Evolutionary conservation across 2,888 invertebrate species (phyloP), one percentile per base, ranked within the genome.

Genomic region (Apodemia hepburni): DNA sequence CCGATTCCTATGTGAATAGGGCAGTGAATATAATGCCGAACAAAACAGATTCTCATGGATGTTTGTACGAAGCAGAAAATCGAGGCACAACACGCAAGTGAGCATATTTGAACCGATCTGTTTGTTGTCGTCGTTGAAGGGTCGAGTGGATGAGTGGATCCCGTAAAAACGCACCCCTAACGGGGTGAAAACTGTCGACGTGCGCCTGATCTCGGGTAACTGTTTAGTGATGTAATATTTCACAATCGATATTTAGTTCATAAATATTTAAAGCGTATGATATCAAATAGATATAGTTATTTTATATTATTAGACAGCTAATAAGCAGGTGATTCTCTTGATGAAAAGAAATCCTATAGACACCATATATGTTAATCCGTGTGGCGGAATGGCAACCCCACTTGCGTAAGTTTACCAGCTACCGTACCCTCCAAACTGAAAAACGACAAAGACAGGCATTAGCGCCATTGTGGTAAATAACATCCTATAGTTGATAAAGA

Each of bases 161-260:
- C 76, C 79, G 77, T 81, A 81, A 85, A 85, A 85, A 82, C 77
- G 71, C 72, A 73, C 76, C 79, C 45, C 74, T 75, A 76, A 83
- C 82, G 79, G 84, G 81, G 81, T 81, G 82, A 81, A 82, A 85
- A 84, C 77, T 84, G 85, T 80, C 79, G 79, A 83, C 80, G 78
- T 73, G 75, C 73, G 75, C 71, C 74, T 76, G 78, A 80, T 77
- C 78, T 70, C 75, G 69, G 67, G 68, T 64, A 68, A 64, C 63
- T 70, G 69, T 64, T 66, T 66, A 73, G 72, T 69, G 73, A 71
- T 67, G 64, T 49, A 45, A 62, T 35, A 59, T 47, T 45, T 60
- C 17, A 57, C 54, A 58, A 60, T 63, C 42, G 58, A 60, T 61
- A 47, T 45, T 57, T 18, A 54, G 18, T 17, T 51, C 60, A 62